Conservation (phyloP, 53 echinoderm and acorn worm genomes). For the Henricia sp. region DNA sequence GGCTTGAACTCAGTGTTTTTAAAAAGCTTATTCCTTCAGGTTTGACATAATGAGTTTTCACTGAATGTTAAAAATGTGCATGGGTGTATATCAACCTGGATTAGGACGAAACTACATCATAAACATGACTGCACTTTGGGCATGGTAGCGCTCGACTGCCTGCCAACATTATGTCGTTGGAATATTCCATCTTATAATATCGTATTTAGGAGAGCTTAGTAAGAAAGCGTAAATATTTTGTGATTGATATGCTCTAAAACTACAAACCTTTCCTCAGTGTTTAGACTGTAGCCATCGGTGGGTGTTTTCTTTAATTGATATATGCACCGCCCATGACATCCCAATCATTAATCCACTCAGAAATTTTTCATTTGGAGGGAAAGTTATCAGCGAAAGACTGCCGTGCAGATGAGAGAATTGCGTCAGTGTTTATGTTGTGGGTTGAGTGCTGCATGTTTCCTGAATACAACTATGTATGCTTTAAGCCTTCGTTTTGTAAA, state of each 20-base stretch:
- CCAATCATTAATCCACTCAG: conserved; percentile 20
- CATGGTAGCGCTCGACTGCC: neutral
- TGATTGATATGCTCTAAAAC: conserved; percentile 42
- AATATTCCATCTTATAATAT: conserved; percentile 27
- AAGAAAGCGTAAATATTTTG: conserved; percentile 25
- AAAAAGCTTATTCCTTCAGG: no score
- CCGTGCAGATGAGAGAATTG: neutral
- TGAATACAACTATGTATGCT: conserved; percentile 3
- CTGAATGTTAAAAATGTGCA: neutral
- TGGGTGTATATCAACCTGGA: conserved; percentile 10
- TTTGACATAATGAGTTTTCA: no score
- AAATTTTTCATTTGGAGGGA: neutral
- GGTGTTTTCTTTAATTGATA: conserved; percentile 44
- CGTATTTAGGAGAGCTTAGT: neutral
- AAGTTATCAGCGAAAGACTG: neutral
- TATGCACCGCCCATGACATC: conserved; percentile 35
- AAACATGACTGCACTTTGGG: conserved; percentile 5
- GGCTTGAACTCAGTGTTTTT: no score
- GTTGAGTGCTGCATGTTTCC: neutral
- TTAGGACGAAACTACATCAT: neutral
- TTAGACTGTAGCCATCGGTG: conserved; percentile 33
- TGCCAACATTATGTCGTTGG: neutral
- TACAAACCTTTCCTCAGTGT: conserved; percentile 36
- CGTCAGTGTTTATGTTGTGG: conserved; percentile 4
- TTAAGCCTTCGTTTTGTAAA: neutral